Evolutionary conservation across 2,888 invertebrate genomes (phyloP), one percentile per base, ranked within the genome.

Genomic region (Galeopsomyia nigrocyanea): DNA sequence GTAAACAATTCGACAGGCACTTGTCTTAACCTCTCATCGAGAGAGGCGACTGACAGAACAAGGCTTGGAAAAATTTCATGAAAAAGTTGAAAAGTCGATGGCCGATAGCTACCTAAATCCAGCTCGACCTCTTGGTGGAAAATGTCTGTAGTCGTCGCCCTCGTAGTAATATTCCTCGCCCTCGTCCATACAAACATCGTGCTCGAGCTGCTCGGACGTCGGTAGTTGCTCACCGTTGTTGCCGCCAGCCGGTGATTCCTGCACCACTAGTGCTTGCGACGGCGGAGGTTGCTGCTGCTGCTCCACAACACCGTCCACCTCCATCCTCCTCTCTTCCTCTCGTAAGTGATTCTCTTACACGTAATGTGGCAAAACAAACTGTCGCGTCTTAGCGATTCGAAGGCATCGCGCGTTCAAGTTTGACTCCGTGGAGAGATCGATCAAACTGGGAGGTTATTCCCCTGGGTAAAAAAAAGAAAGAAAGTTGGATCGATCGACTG

Each of bases 121-220:
- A 71, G 88, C 88, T 78, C 89, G 84, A 46, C 88, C 87, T 73
- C 87, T 83, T 49, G 86, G 86, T 65, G 87, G 82, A 79, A 88
- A 88, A 79, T 88, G 89, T 77, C 88, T 87, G 75, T 87, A 87
- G 69, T 88, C 86, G 61, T 88, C 86, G 63, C 84, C 82, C 56
- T 87, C 86, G 82, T 87, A 84, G 82, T 84, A 81, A 74, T 83
- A 84, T 68, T 86, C 83, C 51, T 86, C 86, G 60, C 80, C 73
- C 65, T 84, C 86, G 71, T 85, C 86, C 82, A 83, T 82, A 22
- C 70, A 74, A 57, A 55, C 72, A 50, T 76, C 72, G 22, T 71
- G 68, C 21, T 74, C 74, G 46, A 71, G 66, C 10, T 69, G 69
- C 21, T 75, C 66, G 53, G 39, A 39, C 39, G 39, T 9, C 49